A percentile compares a stretch with the other conserved stretches of the same genome.
Evolutionary conservation across 2,888 invertebrate genomes (phyloP).

Genomic region (Hirtodrosophila alboralis): DNA sequence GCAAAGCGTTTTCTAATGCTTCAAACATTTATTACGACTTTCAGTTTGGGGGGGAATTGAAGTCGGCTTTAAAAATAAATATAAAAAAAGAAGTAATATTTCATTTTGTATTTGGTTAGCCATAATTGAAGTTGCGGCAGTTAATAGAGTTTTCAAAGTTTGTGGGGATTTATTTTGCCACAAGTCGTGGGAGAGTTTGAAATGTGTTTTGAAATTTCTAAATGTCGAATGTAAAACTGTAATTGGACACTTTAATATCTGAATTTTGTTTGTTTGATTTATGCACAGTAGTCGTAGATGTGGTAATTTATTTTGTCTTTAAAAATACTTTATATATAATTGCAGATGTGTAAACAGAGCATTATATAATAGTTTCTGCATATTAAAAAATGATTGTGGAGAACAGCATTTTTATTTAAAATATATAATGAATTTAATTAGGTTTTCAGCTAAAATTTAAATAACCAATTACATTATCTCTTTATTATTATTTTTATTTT

Average conservation of each 20-base stretch:
- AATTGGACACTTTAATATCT: too few relatives aligned
- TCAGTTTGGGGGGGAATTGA: conserved; percentile 49
- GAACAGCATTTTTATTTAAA: too few relatives aligned
- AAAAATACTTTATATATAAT: too few relatives aligned
- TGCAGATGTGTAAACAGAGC: too few relatives aligned
- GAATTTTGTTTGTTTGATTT: too few relatives aligned
- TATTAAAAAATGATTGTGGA: too few relatives aligned
- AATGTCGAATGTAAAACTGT: neutral
- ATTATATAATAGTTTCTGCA: too few relatives aligned
- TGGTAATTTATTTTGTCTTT: too few relatives aligned
- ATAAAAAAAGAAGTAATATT: conserved; percentile 46
- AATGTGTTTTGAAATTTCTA: conserved; percentile 12
- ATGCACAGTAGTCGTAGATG: too few relatives aligned
- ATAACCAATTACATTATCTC: conserved; percentile 7
- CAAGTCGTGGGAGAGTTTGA: conserved; percentile 42
- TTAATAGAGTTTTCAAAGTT: conserved; percentile 51
- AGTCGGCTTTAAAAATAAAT: conserved; percentile 1
- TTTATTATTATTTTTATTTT: neutral
- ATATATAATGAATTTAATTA: conserved; percentile 6
- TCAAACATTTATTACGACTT: conserved; percentile 59
- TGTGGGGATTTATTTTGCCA: conserved; percentile 3
- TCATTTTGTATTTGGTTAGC: conserved; percentile 42
- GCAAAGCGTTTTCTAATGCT: conserved; percentile 76
- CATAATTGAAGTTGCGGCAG: conserved; percentile 47
- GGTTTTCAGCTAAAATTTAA: conserved; percentile 1